Evolutionary conservation across 2,888 invertebrate species (phyloP).

Genomic region (Acanthococcus lagerstroemiae): DNA sequence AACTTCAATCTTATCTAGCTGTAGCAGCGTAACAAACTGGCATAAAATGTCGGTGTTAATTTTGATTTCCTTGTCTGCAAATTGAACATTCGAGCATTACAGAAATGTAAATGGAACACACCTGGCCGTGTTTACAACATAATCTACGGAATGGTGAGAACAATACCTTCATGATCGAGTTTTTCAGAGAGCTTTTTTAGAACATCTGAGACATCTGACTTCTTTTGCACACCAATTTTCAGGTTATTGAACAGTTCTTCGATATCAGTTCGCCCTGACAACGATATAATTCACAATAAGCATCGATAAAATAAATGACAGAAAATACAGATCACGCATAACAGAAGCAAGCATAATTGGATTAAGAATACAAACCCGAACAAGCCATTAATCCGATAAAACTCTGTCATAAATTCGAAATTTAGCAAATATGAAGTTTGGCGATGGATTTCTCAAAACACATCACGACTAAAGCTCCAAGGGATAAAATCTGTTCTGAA

Average conservation of each 20-base stretch:
- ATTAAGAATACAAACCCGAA: too few species aligned
- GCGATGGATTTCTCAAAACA: too few species aligned
- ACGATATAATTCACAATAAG: too few species aligned
- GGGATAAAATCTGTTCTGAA: too few species aligned
- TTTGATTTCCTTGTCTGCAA: neutral
- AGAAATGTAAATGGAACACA: neutral
- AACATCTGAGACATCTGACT: constrained; percentile 4
- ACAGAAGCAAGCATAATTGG: too few species aligned
- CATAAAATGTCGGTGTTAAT: constrained; percentile 2
- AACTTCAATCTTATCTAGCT: constrained; percentile 10
- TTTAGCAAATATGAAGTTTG: too few species aligned
- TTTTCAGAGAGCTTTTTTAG: constrained; percentile 5
- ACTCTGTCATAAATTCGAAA: too few species aligned
- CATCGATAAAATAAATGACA: too few species aligned
- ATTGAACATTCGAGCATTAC: neutral
- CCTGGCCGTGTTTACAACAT: neutral
- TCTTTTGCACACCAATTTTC: constrained; percentile 16
- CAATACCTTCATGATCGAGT: neutral
- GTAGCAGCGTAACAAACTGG: constrained; percentile 4
- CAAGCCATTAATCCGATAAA: too few species aligned
- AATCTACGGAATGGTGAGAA: neutral
- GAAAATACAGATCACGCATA: too few species aligned
- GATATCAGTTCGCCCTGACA: neutral
- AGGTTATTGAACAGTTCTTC: constrained; percentile 8
- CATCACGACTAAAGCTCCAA: too few species aligned